Percentiles rank a stretch among this genome's conserved stretches.
phyloP scores from a whole-genome alignment of 2,113 vertebrate genomes.

The Zosterops japonicus region DNA sequence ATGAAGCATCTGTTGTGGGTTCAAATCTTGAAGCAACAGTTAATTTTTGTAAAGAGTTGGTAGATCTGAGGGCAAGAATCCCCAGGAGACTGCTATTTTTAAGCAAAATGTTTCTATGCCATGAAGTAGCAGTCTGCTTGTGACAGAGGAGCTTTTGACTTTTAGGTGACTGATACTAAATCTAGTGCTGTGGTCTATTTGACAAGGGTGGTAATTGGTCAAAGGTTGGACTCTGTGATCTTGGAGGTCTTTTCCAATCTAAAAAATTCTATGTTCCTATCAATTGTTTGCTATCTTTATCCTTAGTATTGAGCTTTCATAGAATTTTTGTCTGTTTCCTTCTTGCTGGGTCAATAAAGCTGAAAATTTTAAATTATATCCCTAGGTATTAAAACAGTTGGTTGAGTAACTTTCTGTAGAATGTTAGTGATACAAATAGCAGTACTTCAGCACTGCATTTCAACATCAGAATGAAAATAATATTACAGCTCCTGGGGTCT shows the following conservation, averaged over 20 bases:
- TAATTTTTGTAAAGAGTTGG: not conserved
- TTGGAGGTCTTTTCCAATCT: not conserved
- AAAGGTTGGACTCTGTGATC: not conserved
- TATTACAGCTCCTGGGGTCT: not conserved
- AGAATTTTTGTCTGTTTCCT: not conserved
- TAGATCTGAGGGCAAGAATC: not conserved
- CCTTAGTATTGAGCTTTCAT: not conserved
- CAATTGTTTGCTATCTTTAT: not conserved
- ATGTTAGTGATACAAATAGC: not conserved
- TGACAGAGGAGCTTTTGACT: not conserved
- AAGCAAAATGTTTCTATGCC: not conserved
- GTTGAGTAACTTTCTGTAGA: not conserved
- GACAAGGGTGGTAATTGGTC: not conserved
- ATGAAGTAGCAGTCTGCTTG: not conserved
- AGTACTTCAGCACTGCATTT: not conserved
- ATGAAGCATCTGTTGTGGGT: not conserved
- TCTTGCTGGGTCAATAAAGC: not conserved
- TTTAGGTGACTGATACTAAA: not conserved
- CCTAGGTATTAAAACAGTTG: not conserved
- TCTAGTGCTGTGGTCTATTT: not conserved
- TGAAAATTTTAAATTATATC: not conserved
- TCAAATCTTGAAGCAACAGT: not conserved
- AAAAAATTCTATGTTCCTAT: not conserved
- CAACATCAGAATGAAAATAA: not conserved
- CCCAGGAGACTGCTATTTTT: not conserved